Evolutionary conservation across 2,888 invertebrate genomes (phyloP).

Genomic region (Pyrochroa serraticornis): DNA sequence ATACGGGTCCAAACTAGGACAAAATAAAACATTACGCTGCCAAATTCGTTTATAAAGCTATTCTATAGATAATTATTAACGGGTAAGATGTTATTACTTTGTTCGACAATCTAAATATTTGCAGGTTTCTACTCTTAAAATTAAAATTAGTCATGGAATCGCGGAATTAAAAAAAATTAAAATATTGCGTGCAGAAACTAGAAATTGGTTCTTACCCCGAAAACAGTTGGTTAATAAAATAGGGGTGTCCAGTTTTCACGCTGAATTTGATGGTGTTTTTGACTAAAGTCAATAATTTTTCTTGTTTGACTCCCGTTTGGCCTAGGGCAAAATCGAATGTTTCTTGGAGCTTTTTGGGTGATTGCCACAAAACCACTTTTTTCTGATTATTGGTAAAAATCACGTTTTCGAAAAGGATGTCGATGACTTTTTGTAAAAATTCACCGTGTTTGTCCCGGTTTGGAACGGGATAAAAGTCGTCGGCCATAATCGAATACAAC

Average conservation of each 20-base stretch:
- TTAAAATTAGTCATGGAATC: no score
- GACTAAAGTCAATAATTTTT: conserved; percentile 56
- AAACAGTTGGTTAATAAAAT: conserved; percentile 65
- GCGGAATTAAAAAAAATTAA: no score
- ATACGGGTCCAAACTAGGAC: conserved; percentile 59
- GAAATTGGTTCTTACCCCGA: conserved; percentile 56
- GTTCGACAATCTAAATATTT: neutral
- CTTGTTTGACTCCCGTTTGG: conserved; percentile 55
- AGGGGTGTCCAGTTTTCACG: conserved; percentile 65
- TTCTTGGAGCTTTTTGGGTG: conserved; percentile 58
- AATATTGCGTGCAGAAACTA: no score
- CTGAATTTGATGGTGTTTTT: conserved; percentile 62
- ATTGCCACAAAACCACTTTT: conserved; percentile 61
- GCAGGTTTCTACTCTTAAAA: no score
- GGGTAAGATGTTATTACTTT: neutral
- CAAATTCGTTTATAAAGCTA: neutral
- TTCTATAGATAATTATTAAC: neutral
- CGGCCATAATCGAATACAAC: conserved; percentile 38
- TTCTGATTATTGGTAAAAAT: conserved; percentile 56
- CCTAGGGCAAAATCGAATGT: conserved; percentile 55
- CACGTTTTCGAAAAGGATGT: conserved; percentile 55
- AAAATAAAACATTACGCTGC: neutral
- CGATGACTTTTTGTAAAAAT: conserved; percentile 55
- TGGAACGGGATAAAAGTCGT: conserved; percentile 51
- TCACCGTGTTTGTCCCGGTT: conserved; percentile 52